Percentiles rank a stretch among this genome's conserved stretches.
Conservation (phyloP, 2,797 vertebrate genomes). For the Pangasius djambal region DNA sequence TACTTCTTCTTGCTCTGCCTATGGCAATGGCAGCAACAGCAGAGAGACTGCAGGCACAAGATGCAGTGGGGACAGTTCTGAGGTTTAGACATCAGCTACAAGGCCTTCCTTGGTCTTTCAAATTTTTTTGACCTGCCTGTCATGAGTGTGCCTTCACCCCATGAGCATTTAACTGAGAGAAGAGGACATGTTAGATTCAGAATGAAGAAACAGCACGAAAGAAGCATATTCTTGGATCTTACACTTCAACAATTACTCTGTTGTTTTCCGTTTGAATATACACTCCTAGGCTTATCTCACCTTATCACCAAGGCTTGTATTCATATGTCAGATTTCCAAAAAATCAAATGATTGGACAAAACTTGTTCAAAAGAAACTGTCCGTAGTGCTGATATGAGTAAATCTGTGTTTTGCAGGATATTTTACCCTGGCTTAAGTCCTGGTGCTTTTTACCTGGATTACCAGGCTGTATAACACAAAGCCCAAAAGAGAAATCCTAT, state of each 20-base stretch:
- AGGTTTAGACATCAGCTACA: conserved; percentile 68
- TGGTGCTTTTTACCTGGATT: neutral
- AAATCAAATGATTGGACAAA: conserved; percentile 13
- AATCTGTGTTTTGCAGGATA: conserved; percentile 30
- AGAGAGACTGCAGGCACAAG: conserved; percentile 60
- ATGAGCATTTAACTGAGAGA: conserved; percentile 17
- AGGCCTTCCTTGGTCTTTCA: conserved; percentile 21
- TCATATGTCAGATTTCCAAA: neutral
- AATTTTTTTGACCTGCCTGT: conserved; percentile 13
- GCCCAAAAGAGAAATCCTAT: neutral
- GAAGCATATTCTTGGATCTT: conserved; percentile 14
- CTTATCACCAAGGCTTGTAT: conserved; percentile 1
- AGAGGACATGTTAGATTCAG: conserved; percentile 17
- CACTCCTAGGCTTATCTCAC: neutral
- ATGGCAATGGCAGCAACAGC: conserved; percentile 65
- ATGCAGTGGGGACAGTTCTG: conserved; percentile 74
- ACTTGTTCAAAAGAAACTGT: conserved; percentile 27
- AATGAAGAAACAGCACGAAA: conserved; percentile 11
- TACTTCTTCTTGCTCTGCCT: conserved; percentile 78
- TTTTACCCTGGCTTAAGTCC: neutral
- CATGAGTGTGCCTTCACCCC: conserved; percentile 33
- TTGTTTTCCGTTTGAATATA: conserved; percentile 13
- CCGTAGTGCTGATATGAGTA: neutral
- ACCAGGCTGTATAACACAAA: neutral
- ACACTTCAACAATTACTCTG: conserved; percentile 14